phyloP scores from a whole-genome alignment of 2,888 invertebrate genomes.

The Rhabditophanes sp. region DNA sequence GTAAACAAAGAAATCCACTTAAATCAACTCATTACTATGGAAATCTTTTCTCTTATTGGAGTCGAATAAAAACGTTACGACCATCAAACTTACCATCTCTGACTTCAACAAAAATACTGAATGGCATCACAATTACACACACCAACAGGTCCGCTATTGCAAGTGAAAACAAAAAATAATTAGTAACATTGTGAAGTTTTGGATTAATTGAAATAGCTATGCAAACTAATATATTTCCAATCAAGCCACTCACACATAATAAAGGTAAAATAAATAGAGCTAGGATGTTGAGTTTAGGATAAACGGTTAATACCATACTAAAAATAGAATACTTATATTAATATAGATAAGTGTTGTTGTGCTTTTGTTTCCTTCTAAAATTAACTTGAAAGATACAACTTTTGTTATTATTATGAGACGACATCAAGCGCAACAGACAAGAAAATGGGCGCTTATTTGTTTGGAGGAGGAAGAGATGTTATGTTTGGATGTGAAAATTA shows the following conservation, averaged over 20 bases:
- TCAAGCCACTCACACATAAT: slow-evolving; percentile 27
- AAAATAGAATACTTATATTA: too few relatives aligned
- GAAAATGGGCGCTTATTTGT: too few relatives aligned
- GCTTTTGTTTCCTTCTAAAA: too few relatives aligned
- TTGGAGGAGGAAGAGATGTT: too few relatives aligned
- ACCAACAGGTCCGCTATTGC: slow-evolving; percentile 83
- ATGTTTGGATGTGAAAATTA: too few relatives aligned
- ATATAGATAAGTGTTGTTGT: too few relatives aligned
- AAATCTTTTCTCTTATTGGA: background rate
- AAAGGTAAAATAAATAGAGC: slow-evolving; percentile 29
- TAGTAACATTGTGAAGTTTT: slow-evolving; percentile 78
- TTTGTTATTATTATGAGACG: too few relatives aligned
- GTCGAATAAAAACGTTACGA: slow-evolving; percentile 2
- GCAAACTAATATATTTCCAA: slow-evolving; percentile 73
- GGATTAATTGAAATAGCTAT: slow-evolving; percentile 76
- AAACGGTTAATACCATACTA: too few relatives aligned
- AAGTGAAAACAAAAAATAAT: slow-evolving; percentile 78
- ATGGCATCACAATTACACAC: slow-evolving; percentile 81
- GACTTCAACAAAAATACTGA: slow-evolving; percentile 79
- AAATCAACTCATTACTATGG: background rate
- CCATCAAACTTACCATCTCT: slow-evolving; percentile 57
- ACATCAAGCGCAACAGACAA: too few relatives aligned
- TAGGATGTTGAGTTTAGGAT: slow-evolving; percentile 22
- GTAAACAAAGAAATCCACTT: background rate
- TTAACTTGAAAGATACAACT: too few relatives aligned